Conservation (phyloP, 1,140 invertebrate genomes). For the Hylyphantes graminicola region DNA sequence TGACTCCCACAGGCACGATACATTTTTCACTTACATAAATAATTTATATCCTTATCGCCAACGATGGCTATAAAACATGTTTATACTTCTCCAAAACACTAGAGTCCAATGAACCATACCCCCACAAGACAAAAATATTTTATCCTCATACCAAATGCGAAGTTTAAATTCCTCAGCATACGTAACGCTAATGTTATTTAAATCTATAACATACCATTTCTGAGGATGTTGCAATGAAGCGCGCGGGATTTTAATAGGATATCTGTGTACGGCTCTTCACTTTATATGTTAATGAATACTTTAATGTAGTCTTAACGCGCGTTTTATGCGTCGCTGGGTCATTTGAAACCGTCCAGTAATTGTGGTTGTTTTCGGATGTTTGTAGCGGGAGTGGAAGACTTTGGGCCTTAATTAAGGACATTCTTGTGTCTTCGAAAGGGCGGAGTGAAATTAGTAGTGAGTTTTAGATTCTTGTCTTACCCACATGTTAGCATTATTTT, state of each 20-base stretch:
- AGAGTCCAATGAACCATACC: constrained; percentile 21
- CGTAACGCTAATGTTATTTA: constrained; percentile 30
- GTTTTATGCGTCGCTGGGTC: constrained; percentile 15
- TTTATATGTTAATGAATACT: constrained; percentile 47
- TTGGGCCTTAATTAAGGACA: constrained; percentile 16
- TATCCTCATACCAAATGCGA: constrained; percentile 10
- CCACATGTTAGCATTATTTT: too few species aligned
- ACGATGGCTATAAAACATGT: constrained; percentile 32
- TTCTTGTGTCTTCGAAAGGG: constrained; percentile 13
- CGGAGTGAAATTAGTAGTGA: too few species aligned
- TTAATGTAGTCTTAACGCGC: constrained; percentile 26
- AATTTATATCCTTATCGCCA: constrained; percentile 42
- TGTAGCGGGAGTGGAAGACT: constrained; percentile 18
- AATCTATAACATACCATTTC: constrained; percentile 14
- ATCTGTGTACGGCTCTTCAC: constrained; percentile 27
- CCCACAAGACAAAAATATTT: not conserved
- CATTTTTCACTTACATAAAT: constrained; percentile 26
- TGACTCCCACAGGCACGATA: constrained; percentile 12
- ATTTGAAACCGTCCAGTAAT: constrained; percentile 7
- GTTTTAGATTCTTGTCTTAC: too few species aligned
- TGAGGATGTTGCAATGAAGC: constrained; percentile 19
- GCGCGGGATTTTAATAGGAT: constrained; percentile 2
- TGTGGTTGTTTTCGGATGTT: not conserved
- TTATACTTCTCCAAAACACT: constrained; percentile 7
- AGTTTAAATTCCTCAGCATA: constrained; percentile 10